Percentiles rank a stretch among this genome's conserved stretches.
Evolutionary conservation across 2,888 invertebrate species (phyloP).

Genomic region (Meghimatium bilineatum): DNA sequence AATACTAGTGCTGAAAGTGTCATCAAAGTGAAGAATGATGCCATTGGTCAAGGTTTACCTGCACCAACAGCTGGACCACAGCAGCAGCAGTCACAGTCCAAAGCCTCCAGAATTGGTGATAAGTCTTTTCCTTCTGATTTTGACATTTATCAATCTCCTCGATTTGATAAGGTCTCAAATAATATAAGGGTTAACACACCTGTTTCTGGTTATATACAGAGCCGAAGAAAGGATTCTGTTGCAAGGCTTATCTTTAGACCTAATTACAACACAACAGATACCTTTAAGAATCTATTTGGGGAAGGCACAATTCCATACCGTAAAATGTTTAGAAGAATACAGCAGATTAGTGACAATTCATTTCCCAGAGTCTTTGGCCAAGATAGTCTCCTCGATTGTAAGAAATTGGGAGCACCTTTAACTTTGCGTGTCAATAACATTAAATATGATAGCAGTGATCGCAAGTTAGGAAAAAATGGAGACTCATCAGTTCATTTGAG

Average conservation of each 20-base stretch:
- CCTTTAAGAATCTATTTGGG: constrained; percentile 43
- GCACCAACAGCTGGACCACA: constrained; percentile 4
- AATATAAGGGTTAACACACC: not conserved
- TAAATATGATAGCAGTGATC: not conserved
- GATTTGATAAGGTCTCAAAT: not conserved
- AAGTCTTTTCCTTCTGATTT: constrained; percentile 49
- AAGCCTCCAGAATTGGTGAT: constrained; percentile 50
- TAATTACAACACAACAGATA: not conserved
- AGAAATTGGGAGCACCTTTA: not conserved
- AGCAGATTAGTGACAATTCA: constrained; percentile 26
- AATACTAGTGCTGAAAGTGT: constrained; percentile 17
- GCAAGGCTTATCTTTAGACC: not conserved
- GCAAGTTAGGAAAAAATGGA: not conserved
- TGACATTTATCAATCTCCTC: constrained; percentile 38
- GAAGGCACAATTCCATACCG: not conserved
- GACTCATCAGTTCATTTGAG: not conserved
- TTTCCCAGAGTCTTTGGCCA: constrained; percentile 43
- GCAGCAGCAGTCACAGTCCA: not conserved
- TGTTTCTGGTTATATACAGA: not conserved
- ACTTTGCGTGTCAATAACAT: not conserved
- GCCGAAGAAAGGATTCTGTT: not conserved
- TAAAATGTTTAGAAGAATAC: constrained; percentile 2
- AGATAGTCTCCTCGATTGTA: not conserved
- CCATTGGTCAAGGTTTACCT: not conserved
- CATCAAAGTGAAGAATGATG: constrained; percentile 28